phyloP scores from a whole-genome alignment of 2,113 vertebrate genomes.

The Cheilinus undulatus region DNA sequence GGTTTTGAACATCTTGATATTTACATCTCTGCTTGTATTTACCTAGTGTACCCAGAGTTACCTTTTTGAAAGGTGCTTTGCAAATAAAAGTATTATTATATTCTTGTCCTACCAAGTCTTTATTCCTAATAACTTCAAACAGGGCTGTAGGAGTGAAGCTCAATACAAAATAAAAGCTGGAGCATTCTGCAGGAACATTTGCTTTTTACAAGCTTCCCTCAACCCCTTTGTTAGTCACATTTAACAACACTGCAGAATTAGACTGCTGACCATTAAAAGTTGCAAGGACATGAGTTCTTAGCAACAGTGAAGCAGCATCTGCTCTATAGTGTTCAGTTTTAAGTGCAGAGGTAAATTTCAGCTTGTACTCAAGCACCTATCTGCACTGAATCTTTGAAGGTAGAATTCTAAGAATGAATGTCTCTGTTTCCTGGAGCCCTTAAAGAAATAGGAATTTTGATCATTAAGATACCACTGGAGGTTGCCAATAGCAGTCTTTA shows the following conservation, averaged over 20 bases:
- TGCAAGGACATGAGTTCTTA: conserved; percentile 2
- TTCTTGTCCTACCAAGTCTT: too few species aligned
- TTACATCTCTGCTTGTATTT: too few species aligned
- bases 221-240: not conserved
- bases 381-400: not conserved
- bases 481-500: not conserved
- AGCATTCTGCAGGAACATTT: not conserved
- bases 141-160: not conserved
- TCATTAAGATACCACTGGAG: not conserved
- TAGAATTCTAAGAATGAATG: not conserved
- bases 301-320: not conserved
- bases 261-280: not conserved
- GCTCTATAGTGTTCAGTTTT: not conserved
- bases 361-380: not conserved
- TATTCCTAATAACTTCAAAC: not conserved
- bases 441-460: conserved; percentile 8
- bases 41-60: too few species aligned
- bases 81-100: too few species aligned
- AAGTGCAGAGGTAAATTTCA: not conserved
- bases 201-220: not conserved
- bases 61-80: too few species aligned
- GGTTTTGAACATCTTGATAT: too few species aligned
- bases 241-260: not conserved
- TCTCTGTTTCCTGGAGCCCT: not conserved
- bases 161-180: not conserved